These are phyloP conservation scores for Oreochromis tanganicae DNA, from an alignment of 2,113 vertebrate species.

Conservation along the genomic window DNA sequence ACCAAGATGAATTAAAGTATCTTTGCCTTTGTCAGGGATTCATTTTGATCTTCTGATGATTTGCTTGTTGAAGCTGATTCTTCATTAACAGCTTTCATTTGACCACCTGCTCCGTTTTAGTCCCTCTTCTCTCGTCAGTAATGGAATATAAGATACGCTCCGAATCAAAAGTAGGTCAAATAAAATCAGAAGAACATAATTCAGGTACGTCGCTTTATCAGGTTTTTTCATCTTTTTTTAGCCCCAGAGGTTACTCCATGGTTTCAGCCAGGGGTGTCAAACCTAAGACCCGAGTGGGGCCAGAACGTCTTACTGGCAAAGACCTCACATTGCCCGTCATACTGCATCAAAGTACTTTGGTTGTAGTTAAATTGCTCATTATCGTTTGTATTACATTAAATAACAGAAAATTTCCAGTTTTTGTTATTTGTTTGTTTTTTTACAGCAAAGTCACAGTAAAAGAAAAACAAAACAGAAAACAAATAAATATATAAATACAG, in stretches of 20 bases:
- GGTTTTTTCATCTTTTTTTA: background rate
- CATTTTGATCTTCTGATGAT: background rate
- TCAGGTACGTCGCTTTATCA: background rate
- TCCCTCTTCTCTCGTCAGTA: background rate
- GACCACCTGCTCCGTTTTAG: background rate
- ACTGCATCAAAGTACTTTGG: background rate
- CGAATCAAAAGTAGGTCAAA: background rate
- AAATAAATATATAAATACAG: background rate
- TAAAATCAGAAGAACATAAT: background rate
- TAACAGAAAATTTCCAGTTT: background rate
- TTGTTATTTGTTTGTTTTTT: background rate
- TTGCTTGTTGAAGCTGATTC: background rate
- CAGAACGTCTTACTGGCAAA: background rate
- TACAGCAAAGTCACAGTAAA: background rate
- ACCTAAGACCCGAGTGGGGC: accelerated
- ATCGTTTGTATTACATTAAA: accelerated
- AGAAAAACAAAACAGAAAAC: background rate
- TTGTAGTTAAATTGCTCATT: background rate
- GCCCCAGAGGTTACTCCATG: background rate
- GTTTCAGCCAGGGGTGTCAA: background rate
- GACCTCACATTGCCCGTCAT: background rate
- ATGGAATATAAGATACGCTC: background rate
- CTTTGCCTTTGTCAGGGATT: background rate
- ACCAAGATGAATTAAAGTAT: background rate
- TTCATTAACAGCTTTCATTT: background rate